Conservation (phyloP, 2,113 vertebrate genomes). For the Anas platyrhynchos region DNA sequence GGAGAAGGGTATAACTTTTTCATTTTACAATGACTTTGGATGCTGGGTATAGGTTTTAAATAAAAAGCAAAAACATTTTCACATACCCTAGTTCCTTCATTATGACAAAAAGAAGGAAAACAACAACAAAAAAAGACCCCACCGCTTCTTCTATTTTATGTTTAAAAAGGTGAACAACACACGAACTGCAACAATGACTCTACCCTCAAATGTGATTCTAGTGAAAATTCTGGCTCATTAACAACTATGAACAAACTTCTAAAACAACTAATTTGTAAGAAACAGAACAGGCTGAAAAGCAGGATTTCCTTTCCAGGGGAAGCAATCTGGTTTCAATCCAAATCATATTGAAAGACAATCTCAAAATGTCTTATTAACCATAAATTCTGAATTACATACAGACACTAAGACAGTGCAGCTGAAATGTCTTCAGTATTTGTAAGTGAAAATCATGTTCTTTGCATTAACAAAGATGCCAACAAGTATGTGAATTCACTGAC, state of each 20-base stretch:
- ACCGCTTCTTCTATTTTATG: neutral
- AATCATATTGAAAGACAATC: neutral
- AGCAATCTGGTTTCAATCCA: slow-evolving; percentile 39
- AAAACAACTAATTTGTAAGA: slow-evolving; percentile 23
- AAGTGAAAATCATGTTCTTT: neutral
- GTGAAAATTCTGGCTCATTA: neutral
- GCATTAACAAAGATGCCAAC: slow-evolving; percentile 18
- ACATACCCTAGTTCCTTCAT: neutral
- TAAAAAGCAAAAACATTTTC: neutral
- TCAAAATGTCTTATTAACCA: neutral
- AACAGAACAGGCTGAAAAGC: slow-evolving; percentile 11
- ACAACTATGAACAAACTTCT: slow-evolving; percentile 17
- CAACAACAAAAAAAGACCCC: neutral
- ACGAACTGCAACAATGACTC: neutral
- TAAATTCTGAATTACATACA: neutral
- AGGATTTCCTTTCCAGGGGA: neutral
- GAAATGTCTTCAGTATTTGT: neutral
- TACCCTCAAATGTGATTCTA: neutral
- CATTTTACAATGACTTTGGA: neutral
- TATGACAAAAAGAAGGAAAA: neutral
- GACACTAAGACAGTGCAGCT: neutral
- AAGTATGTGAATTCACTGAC: slow-evolving; percentile 25
- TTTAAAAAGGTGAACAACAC: neutral
- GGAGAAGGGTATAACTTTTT: neutral
- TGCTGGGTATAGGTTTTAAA: neutral